Evolutionary conservation across 2,113 vertebrate genomes (phyloP).

Genomic region (Mugil cephalus): DNA sequence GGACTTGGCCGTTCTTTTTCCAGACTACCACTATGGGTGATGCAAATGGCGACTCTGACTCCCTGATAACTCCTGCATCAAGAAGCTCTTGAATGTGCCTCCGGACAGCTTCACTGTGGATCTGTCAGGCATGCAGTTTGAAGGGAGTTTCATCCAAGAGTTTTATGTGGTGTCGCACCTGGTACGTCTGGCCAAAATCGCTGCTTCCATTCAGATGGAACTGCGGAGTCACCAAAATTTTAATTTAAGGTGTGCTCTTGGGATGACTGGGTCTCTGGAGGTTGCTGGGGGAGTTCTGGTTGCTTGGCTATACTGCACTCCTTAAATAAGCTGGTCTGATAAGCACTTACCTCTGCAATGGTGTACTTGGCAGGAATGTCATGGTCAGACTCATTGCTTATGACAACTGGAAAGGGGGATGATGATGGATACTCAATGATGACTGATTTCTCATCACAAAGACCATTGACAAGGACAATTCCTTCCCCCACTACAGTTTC

Average conservation of each 20-base stretch:
- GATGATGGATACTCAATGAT: constrained; percentile 25
- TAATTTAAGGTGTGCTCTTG: background rate
- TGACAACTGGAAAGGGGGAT: constrained; percentile 4
- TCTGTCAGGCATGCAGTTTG: background rate
- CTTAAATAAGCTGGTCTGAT: background rate
- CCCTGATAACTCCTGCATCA: constrained; percentile 18
- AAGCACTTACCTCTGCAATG: constrained; percentile 21
- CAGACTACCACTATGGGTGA: no score
- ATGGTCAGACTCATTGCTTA: constrained; percentile 23
- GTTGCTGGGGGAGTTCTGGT: background rate
- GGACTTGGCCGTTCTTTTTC: constrained; percentile 8
- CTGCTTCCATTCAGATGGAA: constrained; percentile 14
- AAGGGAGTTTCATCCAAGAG: constrained; percentile 12
- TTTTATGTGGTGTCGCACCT: background rate
- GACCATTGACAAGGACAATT: background rate
- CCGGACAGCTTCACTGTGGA: constrained; percentile 1
- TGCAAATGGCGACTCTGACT: constrained; percentile 4
- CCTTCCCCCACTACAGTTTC: constrained; percentile 15
- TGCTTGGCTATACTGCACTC: background rate
- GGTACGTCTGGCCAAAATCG: background rate
- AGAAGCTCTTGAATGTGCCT: background rate
- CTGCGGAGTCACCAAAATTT: constrained; percentile 14
- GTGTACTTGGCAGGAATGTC: constrained; percentile 14
- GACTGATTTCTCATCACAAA: background rate
- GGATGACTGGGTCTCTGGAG: background rate